These are phyloP conservation scores for Oreochromis niloticus DNA, from an alignment of 2,113 vertebrate genomes.

Conservation along the genomic window DNA sequence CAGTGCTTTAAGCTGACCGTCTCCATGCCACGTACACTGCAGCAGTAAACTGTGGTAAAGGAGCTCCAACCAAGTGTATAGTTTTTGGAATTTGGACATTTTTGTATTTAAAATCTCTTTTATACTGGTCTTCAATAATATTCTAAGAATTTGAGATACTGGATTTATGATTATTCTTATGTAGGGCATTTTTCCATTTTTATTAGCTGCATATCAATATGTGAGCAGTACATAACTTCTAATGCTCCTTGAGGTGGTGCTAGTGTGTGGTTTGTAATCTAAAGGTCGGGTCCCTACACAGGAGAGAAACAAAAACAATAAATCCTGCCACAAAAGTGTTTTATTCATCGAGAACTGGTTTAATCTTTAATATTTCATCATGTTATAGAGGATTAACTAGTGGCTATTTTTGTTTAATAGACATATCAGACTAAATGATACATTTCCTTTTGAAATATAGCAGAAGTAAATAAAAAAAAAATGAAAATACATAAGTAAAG, in stretches of 20 bases:
- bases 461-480: not conserved
- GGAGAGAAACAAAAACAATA: not conserved
- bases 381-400: not conserved
- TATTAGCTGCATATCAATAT: not conserved
- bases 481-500: not conserved
- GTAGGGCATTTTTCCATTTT: fast-evolving
- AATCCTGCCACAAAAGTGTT: not conserved
- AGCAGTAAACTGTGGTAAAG: not conserved
- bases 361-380: not conserved
- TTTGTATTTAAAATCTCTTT: not conserved
- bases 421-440: not conserved
- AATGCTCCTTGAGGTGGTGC: not conserved
- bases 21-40: not conserved
- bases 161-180: not conserved
- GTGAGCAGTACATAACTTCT: not conserved
- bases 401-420: not conserved
- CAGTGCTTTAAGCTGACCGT: not conserved
- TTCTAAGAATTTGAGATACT: not conserved
- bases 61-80: not conserved
- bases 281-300: not conserved
- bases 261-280: not conserved
- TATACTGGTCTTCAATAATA: not conserved
- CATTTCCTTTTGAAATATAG: not conserved
- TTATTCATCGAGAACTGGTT: not conserved
- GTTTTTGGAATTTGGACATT: not conserved